Base-by-base conservation (phyloP, 2,888 invertebrate genomes). In the Apamea anceps region DNA sequence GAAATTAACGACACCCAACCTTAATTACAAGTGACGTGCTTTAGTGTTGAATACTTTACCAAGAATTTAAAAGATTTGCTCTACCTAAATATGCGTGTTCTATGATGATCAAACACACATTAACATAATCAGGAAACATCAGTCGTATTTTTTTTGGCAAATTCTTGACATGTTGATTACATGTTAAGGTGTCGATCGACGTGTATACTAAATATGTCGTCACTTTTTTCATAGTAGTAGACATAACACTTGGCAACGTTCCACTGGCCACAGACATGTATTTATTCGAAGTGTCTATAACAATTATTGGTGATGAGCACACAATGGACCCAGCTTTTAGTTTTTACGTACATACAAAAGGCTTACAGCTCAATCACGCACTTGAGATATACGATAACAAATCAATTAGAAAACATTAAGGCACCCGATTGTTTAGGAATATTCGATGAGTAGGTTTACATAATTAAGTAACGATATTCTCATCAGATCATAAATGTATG, bases 241-340 rank as follows among this genome's bases (percentile, higher is more conserved):
- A 85, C 72, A 82, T 63, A 85, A 75, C 81, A 89, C 81, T 87
- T 88, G 84, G 84, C 84, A 81, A 83, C 82, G 88, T 80, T 86
- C 84, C 86, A 82, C 62, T 65, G 79, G 71, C 25, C 63, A 70
- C 60, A 75, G 51, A 77, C 71, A 85, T 77, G 82, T 85, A 76
- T 84, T 73, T 89, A 92, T 93, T 93, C 77, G 89, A 89, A 87
- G 85, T 92, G 92, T 93, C 93, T 92, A 90, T 85, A 90, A 76
- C 85, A 89, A 92, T 94, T 92, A 92, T 77, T 77, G 68, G 72
- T 84, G 88, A 90, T 77, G 72, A 76, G 76, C 82, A 82, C 70
- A 92, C 89, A 89, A 90, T 90, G 86, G 86, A 86, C 60, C 21
- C 21, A 82, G 82, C 85, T 87, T 87, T 86, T 82, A 82, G 85